A percentile compares a stretch with the other conserved stretches of the same genome.
Evolutionary conservation across 2,113 vertebrate species (phyloP).

Genomic region (Paramormyrops kingsleyae): DNA sequence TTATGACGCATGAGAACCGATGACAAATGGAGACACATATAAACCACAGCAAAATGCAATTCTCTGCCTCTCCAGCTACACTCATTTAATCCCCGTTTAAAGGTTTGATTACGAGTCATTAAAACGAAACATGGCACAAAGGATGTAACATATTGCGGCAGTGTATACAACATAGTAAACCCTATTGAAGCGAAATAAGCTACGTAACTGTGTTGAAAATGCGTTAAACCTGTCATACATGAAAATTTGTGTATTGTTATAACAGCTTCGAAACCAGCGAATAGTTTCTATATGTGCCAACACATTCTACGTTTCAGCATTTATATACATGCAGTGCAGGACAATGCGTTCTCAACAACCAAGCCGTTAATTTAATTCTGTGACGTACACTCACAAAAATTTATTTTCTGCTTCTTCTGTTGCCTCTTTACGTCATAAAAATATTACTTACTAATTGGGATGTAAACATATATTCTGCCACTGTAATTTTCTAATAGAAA

Average conservation of each 20-base stretch:
- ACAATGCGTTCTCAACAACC: not conserved
- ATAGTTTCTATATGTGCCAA: not conserved
- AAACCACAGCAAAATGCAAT: not conserved
- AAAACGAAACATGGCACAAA: constrained; percentile 7
- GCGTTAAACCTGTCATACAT: not conserved
- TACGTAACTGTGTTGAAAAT: not conserved
- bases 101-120: not conserved
- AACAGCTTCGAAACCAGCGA: not conserved
- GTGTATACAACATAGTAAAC: not conserved
- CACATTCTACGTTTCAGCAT: constrained; percentile 4
- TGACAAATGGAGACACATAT: not conserved
- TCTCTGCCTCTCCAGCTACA: not conserved
- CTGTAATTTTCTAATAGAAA: not conserved
- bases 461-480: constrained; percentile 4
- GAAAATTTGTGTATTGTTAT: not conserved
- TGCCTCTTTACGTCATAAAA: not conserved
- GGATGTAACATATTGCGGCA: not conserved
- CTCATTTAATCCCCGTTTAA: not conserved
- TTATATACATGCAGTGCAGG: not conserved
- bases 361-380: not conserved
- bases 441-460: not conserved
- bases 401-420: not conserved
- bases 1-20: not conserved
- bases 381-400: not conserved
- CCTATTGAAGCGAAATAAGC: not conserved